phyloP scores from a whole-genome alignment of 1,140 invertebrate species.

The Tigriopus japonicus region DNA sequence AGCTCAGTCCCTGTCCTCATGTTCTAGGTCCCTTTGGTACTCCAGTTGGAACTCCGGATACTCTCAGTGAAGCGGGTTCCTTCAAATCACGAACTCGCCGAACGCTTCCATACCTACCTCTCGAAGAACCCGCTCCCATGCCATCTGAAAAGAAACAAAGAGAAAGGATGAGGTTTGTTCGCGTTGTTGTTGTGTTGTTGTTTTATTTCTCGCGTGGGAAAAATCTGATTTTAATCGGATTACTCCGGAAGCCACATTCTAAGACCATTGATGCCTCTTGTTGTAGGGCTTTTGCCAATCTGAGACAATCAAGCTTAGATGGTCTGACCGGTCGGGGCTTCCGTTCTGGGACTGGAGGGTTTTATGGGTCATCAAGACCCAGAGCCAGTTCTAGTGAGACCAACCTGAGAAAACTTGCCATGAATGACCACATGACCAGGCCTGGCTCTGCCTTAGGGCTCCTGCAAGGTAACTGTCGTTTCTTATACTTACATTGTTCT shows the following conservation, averaged over 20 bases:
- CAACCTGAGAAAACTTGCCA: slow-evolving; percentile 11
- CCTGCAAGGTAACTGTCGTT: slow-evolving; percentile 7
- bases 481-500: no score
- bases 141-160: slow-evolving; percentile 15
- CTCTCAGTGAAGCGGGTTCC: slow-evolving; percentile 11
- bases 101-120: slow-evolving; percentile 15
- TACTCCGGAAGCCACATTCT: no score
- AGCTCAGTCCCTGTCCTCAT: no score
- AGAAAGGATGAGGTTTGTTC: slow-evolving; percentile 10
- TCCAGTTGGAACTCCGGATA: slow-evolving; percentile 13
- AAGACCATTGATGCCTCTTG: no score
- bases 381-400: slow-evolving; percentile 13
- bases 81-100: slow-evolving; percentile 13
- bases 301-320: slow-evolving; percentile 14
- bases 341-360: background rate
- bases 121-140: slow-evolving; percentile 11
- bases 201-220: no score
- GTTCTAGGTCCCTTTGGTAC: no score
- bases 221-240: no score
- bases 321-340: background rate
- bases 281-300: slow-evolving; percentile 6
- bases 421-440: background rate
- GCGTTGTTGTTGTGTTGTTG: no score
- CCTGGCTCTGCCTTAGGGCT: slow-evolving; percentile 12
- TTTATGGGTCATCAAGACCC: background rate